Percentiles rank a stretch among this genome's conserved stretches.
These are phyloP conservation scores for Macaria notata DNA, from an alignment of 2,888 invertebrate species.

Conservation along the genomic window DNA sequence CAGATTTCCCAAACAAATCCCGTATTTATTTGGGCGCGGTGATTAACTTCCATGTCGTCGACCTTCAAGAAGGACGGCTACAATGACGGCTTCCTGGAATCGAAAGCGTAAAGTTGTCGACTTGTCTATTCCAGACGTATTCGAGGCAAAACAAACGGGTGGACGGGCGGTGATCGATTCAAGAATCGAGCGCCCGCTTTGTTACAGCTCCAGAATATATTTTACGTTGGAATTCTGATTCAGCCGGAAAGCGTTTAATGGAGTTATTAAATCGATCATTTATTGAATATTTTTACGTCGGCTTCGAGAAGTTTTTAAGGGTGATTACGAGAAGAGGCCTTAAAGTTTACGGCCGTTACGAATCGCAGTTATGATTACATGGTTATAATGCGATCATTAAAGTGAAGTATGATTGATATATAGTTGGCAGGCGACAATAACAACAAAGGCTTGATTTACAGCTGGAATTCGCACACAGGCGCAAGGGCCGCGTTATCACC, in stretches of 20 bases:
- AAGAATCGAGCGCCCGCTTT: slow-evolving; percentile 7
- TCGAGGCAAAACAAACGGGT: slow-evolving; percentile 10
- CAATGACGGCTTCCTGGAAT: slow-evolving; percentile 15
- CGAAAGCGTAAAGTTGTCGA: slow-evolving; percentile 13
- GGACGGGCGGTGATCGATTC: slow-evolving; percentile 17
- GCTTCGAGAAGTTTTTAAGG: slow-evolving; percentile 27
- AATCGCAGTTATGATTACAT: slow-evolving; percentile 35
- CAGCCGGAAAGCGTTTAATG: slow-evolving; percentile 26
- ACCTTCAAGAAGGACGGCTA: slow-evolving; percentile 30
- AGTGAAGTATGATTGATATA: slow-evolving; percentile 52
- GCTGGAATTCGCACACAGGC: slow-evolving; percentile 56
- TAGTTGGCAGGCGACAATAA: slow-evolving; percentile 45
- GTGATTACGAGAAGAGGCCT: slow-evolving; percentile 22
- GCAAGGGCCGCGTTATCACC: slow-evolving; percentile 54
- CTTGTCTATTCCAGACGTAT: slow-evolving; percentile 17
- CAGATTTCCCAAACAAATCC: slow-evolving; percentile 27
- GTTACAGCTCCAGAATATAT: slow-evolving; percentile 13
- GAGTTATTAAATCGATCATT: slow-evolving; percentile 24
- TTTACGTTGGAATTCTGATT: slow-evolving; percentile 30
- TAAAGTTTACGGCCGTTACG: slow-evolving; percentile 25
- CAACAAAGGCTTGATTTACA: slow-evolving; percentile 67
- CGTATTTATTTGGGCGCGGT: slow-evolving; percentile 33
- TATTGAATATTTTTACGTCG: slow-evolving; percentile 29
- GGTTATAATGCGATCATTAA: slow-evolving; percentile 40
- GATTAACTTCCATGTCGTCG: slow-evolving; percentile 29